Evolutionary conservation across 2,797 vertebrate genomes (phyloP), one percentile per base, ranked within the genome.

Genomic region (Ammospiza maritima): DNA sequence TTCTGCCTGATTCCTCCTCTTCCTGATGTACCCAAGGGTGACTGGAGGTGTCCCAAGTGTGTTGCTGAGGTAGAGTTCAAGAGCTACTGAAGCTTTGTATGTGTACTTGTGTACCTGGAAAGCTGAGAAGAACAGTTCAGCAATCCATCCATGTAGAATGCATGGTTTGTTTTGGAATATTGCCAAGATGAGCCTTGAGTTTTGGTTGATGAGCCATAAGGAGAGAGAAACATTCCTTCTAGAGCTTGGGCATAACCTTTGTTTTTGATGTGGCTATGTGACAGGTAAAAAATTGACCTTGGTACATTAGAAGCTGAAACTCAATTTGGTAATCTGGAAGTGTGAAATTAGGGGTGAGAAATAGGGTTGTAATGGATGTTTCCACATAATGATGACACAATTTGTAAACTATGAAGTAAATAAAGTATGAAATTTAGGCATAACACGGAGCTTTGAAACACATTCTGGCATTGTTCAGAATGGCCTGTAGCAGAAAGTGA

Each of bases 31-130:
- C 99, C 99, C 84, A 99, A 99, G 93, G 99, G 99, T 60, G 99
- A 99, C 97, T 99, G 99, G 99, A 98, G 99, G 81, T 99, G 99
- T 95, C 99, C 99, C 0, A 99, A 99, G 93, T 99, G 99, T 71
- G 98, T 99, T 34, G 99, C 99, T 18, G 99, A 99, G 99, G 99
- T 99, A 98, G 19, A 74, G 29, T 66, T 73, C 71, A 87, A 75
- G 80, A 65, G 3, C 22, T 74, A 0, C 13, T 86, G 27, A 34
- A 57, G 23, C n/a, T 91, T 70, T 92, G 22, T 36, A 3, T 34
- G 23, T 76, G 3, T 50, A 4, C 26, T 45, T 50, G 14, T 45
- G n/a, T 29, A 47, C 45, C 48, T 94, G 66, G 23, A 67, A 82
- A 57, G 17, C 29, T 22, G 6, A 42, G 40, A 42, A 34, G 19